phyloP scores from a whole-genome alignment of 2,113 vertebrate species.

The Chunga burmeisteri region DNA sequence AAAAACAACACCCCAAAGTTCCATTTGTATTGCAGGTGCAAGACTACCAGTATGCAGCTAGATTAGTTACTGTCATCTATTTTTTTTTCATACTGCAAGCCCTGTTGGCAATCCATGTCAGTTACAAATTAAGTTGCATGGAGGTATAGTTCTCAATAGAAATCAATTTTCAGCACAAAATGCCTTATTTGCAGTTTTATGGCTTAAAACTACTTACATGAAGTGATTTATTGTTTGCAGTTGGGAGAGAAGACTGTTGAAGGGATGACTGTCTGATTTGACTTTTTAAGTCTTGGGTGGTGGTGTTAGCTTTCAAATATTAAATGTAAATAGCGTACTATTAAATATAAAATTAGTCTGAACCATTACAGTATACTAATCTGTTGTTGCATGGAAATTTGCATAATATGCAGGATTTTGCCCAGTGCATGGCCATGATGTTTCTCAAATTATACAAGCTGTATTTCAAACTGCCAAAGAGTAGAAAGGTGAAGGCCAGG shows the following conservation, averaged over 20 bases:
- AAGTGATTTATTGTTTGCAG: conserved; percentile 32
- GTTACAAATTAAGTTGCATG: conserved; percentile 32
- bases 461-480: background rate
- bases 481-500: background rate
- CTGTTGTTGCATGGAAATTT: background rate
- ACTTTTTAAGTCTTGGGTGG: background rate
- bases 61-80: background rate
- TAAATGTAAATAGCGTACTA: background rate
- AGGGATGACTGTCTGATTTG: background rate
- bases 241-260: background rate
- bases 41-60: background rate
- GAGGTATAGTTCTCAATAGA: conserved; percentile 28
- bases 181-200: conserved; percentile 62
- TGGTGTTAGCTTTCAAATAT: background rate
- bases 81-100: background rate
- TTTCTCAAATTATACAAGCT: background rate
- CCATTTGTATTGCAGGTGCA: conserved; percentile 1
- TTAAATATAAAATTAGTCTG: background rate
- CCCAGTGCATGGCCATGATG: background rate
- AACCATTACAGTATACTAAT: background rate
- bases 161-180: conserved; percentile 55
- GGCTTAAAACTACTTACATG: conserved; percentile 28
- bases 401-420: background rate
- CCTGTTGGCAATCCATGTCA: background rate
- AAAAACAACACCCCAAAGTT: background rate